Evolutionary conservation across 2,113 vertebrate species (phyloP), one percentile per base, ranked within the genome.

Genomic region (Rhinogobius similis): DNA sequence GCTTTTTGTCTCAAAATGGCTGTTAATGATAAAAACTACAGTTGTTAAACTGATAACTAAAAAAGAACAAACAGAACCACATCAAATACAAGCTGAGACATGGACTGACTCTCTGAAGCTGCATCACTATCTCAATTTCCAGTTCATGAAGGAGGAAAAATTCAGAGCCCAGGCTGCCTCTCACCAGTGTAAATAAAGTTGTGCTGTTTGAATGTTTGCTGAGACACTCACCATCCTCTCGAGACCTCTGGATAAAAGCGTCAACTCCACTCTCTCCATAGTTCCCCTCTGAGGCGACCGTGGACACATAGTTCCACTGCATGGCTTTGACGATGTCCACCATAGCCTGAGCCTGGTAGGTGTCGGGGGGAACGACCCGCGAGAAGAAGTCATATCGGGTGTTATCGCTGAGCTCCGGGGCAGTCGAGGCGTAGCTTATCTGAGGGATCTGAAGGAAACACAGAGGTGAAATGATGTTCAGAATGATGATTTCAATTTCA

Each of bases 341-440:
- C 97, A 98, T 98, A 69, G 97, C 96, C 87, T 98, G 97, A 44
- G 96, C 96, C 91, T 98, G 97, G 89, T 96, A 96, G 2, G 97
- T 98, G 91, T 98, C 97, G 0, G 97, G 96, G 0, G 97, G 97
- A 41, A 98, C 97, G 3, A 98, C 97, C 0, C 97, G 94, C 36
- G 96, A 98, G 90, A 98, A 98, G 94, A 96, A 98, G 90, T 98
- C 96, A 0, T 98, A 98, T 85, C 97, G 96, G 78, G 94, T 97
- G 94, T 97, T 98, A 81, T 98, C 97, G 0, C 97, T 98, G 86
- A 98, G 91, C 90, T 98, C 97, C 0, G 97, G 96, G 0, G 97
- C 97, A 0, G 96, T 98, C 83, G 97, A 98, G 68, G 97, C 96
- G 0, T 98, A 98, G 91, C 97, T 98, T 92, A 98, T 95, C 92